Base-by-base conservation (phyloP, 2,797 vertebrate genomes). In the Pantherophis vulpinus region DNA sequence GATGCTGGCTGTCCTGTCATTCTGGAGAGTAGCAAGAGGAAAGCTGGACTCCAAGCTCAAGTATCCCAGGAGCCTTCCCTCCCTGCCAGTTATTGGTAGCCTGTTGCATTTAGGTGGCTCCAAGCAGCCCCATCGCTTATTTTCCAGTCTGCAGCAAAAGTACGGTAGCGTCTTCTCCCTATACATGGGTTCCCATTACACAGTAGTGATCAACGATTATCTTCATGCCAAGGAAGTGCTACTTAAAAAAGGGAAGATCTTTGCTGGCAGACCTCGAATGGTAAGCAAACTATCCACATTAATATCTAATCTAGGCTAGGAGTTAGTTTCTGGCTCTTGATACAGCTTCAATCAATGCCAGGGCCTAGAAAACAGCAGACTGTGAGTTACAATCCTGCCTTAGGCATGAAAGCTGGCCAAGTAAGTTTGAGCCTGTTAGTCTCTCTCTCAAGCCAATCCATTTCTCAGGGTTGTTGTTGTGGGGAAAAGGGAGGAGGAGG, bases 231-330 rank as follows among this genome's bases (percentile, higher is more conserved):
- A 97, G 95, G 99, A 99, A 95, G 98, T 99, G 55, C 97, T 99
- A 79, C 94, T 99, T 93, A 99, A 98, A 98, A 99, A 99, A 96
- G 99, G 99, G 16, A 99, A 99, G 95, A 97, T 96, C 23, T 99
- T 99, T 95, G 99, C 98, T 0, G 99, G 99, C 86, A 98, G 99
- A 96, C 98, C 99, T 9, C 96, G 97, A 91, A 97, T 98, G 27
- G 99, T 99, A 97, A 98, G 99, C 93, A 88, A 20, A 13, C 8
- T 29, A 59, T 70, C 10, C 23, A 5, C 5, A 13, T 63, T 25
- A 59, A 42, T 25, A 25, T 88, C 55, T 55, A 25, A 56, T 55
- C 12, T 63, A 51, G 70, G 8, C n/a, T 56, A 60, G 13, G 29
- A 27, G 14, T 90, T 63, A 29, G 9, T 89, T 90, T 90, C 60